phyloP scores from a whole-genome alignment of 2,113 vertebrate species.

The Rhinolophus ferrumequinum region DNA sequence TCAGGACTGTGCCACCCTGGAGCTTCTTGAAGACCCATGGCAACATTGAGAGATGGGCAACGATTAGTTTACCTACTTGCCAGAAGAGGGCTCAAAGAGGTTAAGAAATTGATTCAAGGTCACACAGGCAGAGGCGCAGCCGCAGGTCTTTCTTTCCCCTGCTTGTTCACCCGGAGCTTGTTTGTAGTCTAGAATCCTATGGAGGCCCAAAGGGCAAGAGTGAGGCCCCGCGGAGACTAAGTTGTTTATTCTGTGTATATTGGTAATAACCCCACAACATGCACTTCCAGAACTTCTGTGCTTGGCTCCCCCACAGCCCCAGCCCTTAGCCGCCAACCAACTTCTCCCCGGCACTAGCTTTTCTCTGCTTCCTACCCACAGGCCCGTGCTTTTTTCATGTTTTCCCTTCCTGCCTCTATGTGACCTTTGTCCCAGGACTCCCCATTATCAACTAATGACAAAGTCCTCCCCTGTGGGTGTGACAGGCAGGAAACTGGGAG shows the following conservation, averaged over 20 bases:
- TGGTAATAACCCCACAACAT: not conserved
- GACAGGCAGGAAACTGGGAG: not conserved
- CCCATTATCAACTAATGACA: not conserved
- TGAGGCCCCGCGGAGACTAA: accelerated
- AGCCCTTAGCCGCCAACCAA: not conserved
- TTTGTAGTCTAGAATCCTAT: not conserved
- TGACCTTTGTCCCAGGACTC: not conserved
- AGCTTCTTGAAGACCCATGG: not conserved
- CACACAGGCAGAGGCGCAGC: not conserved
- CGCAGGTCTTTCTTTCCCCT: not conserved
- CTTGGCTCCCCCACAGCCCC: too few relatives aligned
- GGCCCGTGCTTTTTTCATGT: not conserved
- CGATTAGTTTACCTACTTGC: not conserved
- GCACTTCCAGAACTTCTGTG: not conserved
- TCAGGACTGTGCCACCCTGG: not conserved
- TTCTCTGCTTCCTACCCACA: not conserved
- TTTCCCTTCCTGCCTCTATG: not conserved
- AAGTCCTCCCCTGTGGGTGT: not conserved
- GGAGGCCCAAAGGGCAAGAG: not conserved
- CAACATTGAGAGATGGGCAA: not conserved
- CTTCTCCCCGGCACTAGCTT: not conserved
- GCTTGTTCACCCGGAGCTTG: not conserved
- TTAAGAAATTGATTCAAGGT: not conserved
- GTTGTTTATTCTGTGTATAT: not conserved
- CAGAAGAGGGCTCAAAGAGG: not conserved